Percentiles rank a stretch among this genome's conserved stretches.
These are phyloP conservation scores for Serripes groenlandicus DNA, from an alignment of 2,888 invertebrate genomes.

Conservation along the genomic window DNA sequence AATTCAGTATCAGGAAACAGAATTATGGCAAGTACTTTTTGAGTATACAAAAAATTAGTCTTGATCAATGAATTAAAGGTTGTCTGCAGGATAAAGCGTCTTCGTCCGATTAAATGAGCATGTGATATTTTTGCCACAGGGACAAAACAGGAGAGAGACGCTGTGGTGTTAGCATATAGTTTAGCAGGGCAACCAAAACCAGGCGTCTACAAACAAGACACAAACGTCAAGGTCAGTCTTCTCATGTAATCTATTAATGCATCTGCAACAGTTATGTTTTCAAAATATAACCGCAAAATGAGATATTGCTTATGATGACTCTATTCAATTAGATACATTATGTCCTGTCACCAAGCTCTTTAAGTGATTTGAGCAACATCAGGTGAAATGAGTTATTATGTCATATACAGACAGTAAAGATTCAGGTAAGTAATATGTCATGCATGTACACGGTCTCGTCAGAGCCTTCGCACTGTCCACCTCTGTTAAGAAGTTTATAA, in stretches of 20 bases:
- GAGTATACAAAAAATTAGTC: neutral
- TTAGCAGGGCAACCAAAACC: neutral
- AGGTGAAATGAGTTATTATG: too few species aligned
- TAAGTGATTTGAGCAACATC: too few species aligned
- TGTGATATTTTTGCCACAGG: neutral
- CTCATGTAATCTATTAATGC: too few species aligned
- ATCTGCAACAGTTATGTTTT: neutral
- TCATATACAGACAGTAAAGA: neutral
- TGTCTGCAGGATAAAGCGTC: neutral
- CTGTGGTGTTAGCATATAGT: constrained; percentile 15
- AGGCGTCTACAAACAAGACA: neutral
- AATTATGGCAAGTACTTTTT: neutral
- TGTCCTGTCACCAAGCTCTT: too few species aligned
- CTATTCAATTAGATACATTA: neutral
- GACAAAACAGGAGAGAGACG: constrained; percentile 16
- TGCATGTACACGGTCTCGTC: too few species aligned
- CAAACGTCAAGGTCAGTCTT: constrained; percentile 1
- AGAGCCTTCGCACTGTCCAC: too few species aligned
- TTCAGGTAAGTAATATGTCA: neutral
- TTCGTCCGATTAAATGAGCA: neutral
- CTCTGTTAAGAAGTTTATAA: too few species aligned
- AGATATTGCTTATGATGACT: neutral
- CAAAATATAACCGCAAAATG: neutral
- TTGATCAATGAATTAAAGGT: neutral
- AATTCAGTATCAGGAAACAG: too few species aligned